Base-by-base conservation (phyloP, 2,113 vertebrate genomes). In the Collichthys lucidus region DNA sequence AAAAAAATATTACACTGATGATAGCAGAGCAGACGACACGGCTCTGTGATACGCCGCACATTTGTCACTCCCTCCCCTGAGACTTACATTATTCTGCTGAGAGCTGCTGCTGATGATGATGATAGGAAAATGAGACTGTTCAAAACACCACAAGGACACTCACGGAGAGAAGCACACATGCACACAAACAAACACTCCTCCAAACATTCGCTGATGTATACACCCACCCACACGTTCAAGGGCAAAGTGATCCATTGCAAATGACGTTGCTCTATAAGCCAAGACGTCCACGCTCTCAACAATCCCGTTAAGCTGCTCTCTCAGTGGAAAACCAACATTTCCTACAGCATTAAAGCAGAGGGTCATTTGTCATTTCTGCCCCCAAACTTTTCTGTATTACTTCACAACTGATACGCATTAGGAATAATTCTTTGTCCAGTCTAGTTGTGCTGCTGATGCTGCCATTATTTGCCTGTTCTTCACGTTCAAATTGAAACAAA, bases 221-320 rank as follows among this genome's bases (percentile, higher is more conserved):
- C 59, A 80, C 44, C 19, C 85, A 53, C 42, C 22, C 61, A 73
- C 68, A 50, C 76, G 56, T 31, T 60, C 70, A 83, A 84, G 80
- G 86, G 67, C 86, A 89, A 73, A 89, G 57, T 79, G 46, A 85
- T 85, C 71, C 47, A 75, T 77, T 77, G 75, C 62, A 67, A 74
- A 82, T 63, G 35, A 60, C 79, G 78, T 69, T 64, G 61, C 63
- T 56, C 80, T 75, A 79, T 50, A 74, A 70, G 64, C 83, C 70
- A 70, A 44, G 60, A 83, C 70, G 82, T 76, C 74, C 44, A 61
- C 5, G 19, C 67, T 75, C 52, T 46, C 57, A 73, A 66, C 67
- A 88, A 80, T 87, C 77, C 69, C 46, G 74, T 90, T 80, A 74
- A 86, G 64, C 78, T 71, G 57, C 15, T 76, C 53, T 61, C 66